Evolutionary conservation across 2,888 invertebrate genomes (phyloP), one percentile per base, ranked within the genome.

Genomic region (Mythimna loreyi): DNA sequence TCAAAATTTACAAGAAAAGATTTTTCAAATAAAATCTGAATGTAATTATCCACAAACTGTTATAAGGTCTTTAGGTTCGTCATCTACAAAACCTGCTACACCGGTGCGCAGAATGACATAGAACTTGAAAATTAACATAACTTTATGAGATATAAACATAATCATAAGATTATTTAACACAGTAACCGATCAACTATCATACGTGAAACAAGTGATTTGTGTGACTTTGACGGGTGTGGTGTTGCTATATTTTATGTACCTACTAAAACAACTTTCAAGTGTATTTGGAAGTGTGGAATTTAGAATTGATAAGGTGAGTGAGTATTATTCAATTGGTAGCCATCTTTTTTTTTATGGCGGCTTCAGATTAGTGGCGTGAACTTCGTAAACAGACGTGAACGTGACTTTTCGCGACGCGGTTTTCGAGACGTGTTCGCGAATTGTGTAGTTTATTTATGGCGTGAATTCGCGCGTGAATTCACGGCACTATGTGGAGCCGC

Each of bases 91-190:
- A 92, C 91, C 90, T 84, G 91, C 84, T 83, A 71, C 60, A 87
- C 90, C 85, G 82, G 91, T 87, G 85, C 83, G 82, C 81, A 78
- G 80, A 88, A 89, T 92, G 92, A 90, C 93, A 93, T 91, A 92
- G 91, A 93, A 94, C 94, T 94, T 94, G 93, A 92, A 92, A 91
- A 93, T 94, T 94, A 82, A 90, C 94, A 93, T 93, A 93, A 60
- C 67, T 86, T 89, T 89, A 88, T 81, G 82, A 80, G 85, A 86
- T 91, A 92, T 68, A 74, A 89, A 91, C 89, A 87, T 90, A 86
- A 90, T 90, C 83, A 81, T 85, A 74, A 80, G 80, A 85, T 86
- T 86, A 87, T 87, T 82, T 70, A 85, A 84, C 80, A 80, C 92
- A 92, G 90, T 92, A 75, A 79, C 68, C 76, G 81, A 86, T 85